phyloP scores from a whole-genome alignment of 2,888 invertebrate genomes.

The Agelastica alni region DNA sequence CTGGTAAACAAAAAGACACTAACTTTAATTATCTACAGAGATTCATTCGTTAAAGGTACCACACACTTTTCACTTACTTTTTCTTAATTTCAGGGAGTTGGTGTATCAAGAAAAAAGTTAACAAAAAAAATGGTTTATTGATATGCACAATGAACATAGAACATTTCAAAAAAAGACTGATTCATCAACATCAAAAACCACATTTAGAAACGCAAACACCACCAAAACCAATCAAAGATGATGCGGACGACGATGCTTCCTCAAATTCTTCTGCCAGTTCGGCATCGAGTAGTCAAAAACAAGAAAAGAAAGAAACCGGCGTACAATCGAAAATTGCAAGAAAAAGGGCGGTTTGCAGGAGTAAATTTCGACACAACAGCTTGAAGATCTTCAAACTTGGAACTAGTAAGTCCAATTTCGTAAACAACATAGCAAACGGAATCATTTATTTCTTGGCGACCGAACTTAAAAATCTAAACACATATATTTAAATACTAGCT shows the following conservation, averaged over 20 bases:
- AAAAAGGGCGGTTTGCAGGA: slow-evolving; percentile 42
- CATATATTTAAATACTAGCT: too few relatives aligned
- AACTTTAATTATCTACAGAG: too few relatives aligned
- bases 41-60: too few relatives aligned
- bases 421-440: too few relatives aligned
- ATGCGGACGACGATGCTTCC: slow-evolving; percentile 27
- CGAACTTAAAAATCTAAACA: too few relatives aligned
- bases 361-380: slow-evolving; percentile 42
- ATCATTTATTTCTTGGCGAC: too few relatives aligned
- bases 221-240: slow-evolving; percentile 3
- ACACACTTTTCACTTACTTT: too few relatives aligned
- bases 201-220: neutral
- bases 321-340: slow-evolving; percentile 27
- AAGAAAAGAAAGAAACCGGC: slow-evolving; percentile 27
- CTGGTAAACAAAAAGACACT: too few relatives aligned
- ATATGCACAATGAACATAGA: slow-evolving; percentile 24
- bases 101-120: too few relatives aligned
- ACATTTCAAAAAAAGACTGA: slow-evolving; percentile 33
- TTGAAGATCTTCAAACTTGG: slow-evolving; percentile 44
- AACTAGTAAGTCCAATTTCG: slow-evolving; percentile 37
- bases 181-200: slow-evolving; percentile 28
- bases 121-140: neutral
- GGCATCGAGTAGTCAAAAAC: slow-evolving; percentile 4
- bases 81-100: too few relatives aligned
- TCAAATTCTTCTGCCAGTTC: slow-evolving; percentile 13